These are phyloP conservation scores for Neoitamus cyanurus DNA, from an alignment of 2,888 invertebrate species.

Conservation along the genomic window DNA sequence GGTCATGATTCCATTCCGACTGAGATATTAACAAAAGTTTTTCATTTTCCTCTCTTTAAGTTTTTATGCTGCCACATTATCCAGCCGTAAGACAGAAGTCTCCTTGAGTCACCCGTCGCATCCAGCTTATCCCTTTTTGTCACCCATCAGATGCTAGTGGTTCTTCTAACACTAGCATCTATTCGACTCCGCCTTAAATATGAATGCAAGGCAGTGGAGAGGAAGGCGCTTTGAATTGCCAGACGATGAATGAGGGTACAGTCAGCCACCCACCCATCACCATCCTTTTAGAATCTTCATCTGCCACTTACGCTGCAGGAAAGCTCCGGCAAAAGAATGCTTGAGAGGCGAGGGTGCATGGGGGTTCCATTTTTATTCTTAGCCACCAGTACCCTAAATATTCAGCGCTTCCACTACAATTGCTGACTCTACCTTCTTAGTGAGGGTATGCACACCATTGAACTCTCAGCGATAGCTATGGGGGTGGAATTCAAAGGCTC, in stretches of 20 bases:
- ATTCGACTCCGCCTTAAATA: slow-evolving; percentile 35
- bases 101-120: slow-evolving; percentile 3
- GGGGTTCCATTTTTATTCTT: neutral
- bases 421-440: slow-evolving; percentile 25
- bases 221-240: slow-evolving; percentile 28
- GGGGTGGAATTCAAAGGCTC: slow-evolving; percentile 17
- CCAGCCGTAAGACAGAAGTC: slow-evolving; percentile 32
- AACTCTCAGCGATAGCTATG: neutral
- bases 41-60: slow-evolving; percentile 41
- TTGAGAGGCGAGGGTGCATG: neutral
- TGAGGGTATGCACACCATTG: slow-evolving; percentile 21
- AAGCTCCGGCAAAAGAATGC: neutral
- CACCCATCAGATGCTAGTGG: slow-evolving; percentile 32
- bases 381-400: slow-evolving; percentile 37
- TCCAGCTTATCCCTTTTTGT: slow-evolving; percentile 21
- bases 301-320: slow-evolving; percentile 26
- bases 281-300: slow-evolving; percentile 6
- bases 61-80: slow-evolving; percentile 43
- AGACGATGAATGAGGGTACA: slow-evolving; percentile 21
- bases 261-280: neutral
- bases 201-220: slow-evolving; percentile 12
- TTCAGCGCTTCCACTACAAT: slow-evolving; percentile 37
- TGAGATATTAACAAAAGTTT: slow-evolving; percentile 29
- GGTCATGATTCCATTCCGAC: slow-evolving; percentile 18
- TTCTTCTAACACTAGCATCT: slow-evolving; percentile 29